Evolutionary conservation across 1,140 invertebrate genomes (phyloP), one percentile per base, ranked within the genome.

Genomic region (Tetramorium simillimum): DNA sequence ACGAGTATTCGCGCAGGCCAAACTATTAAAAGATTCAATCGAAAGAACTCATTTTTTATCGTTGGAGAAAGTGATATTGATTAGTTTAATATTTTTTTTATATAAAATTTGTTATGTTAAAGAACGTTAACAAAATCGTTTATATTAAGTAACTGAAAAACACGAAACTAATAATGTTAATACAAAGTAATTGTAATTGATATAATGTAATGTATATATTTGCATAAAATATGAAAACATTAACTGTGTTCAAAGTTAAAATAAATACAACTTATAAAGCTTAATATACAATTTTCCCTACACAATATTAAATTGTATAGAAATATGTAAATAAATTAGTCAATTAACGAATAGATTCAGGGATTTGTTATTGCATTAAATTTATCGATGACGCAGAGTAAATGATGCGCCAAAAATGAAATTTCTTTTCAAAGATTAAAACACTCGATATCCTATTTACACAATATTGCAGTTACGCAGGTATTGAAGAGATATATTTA

Each of bases 121-220:
- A 21, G n/a, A 78, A 18, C 14, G 63, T 37, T 33, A 18, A 40
- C 1, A 63, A 40, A 58, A 40, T 10, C n/a, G 1, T 6, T 16
- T 16, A 9, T 40, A 76, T 77, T 77, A 24, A 18, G 7, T 43
- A 76, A 60, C 60, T 18, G 2, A 21, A 2, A 28, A 43, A 60
- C 14, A 76, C 7, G 21, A 33, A 28, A 18, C 2, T 51, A 33
- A 33, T 51, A 72, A 72, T 2, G 16, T 9, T 72, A 70, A 49
- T 24, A 49, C 6, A 51, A 72, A 72, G 6, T 51, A 24, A 75
- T 75, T 58, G 62, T 18, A 63, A 63, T 63, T 63, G 37, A 63
- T 56, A 21, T 56, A 56, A n/a, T 63, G 6, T 18, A 3, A 63
- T n/a, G 24, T 43, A 24, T 21, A 24, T 49, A 37, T 37, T 56